Base-by-base conservation (phyloP, 1,140 invertebrate genomes). In the Drosophila sproati region DNA sequence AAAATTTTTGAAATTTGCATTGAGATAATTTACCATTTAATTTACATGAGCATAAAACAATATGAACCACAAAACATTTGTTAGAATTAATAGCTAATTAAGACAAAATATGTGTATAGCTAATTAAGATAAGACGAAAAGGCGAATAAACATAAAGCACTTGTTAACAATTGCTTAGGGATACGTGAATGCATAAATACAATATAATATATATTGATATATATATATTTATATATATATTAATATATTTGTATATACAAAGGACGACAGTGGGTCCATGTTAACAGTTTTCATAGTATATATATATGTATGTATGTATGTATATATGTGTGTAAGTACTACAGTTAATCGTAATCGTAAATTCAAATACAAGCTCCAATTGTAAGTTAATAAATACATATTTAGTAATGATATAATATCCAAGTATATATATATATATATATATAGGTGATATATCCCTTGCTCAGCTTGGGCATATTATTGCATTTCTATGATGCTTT, bases 11-110 rank as follows among this genome's bases (percentile, higher is more conserved):
- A 56, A 47, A 59, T 4, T 34, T 32, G 0, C 12, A n/a, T 34
- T 51, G 50, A 61, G 66, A 74, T 61, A 69, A 62, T 57, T 62
- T 62, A 39, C 43, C 34, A 35, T 70, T 70, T 62, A 70, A 74
- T 74, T 55, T 70, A 74, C 51, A 74, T 43, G 66, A 70, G 51
- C 72, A 61, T 50, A 61, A 52, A 74, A 62, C 95, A 95, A 35
- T 98, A 98, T 97, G 91, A 54, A 70, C 52, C 43, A 29, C 10
- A 50, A 75, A 50, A 60, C n/a, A 51, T 43, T 75, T 62, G 43
- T 55, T 61, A 62, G 51, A 73, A 60, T 67, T 73, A 73, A 67
- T 73, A 45, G 63, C 63, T 73, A 67, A 67, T 59, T 67, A 69
- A 63, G 51, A 52, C 45, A 70, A 55, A 60, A 59, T 45, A 31